Base-by-base conservation (phyloP, 2,888 invertebrate genomes). In the Cremastinae sp. region DNA sequence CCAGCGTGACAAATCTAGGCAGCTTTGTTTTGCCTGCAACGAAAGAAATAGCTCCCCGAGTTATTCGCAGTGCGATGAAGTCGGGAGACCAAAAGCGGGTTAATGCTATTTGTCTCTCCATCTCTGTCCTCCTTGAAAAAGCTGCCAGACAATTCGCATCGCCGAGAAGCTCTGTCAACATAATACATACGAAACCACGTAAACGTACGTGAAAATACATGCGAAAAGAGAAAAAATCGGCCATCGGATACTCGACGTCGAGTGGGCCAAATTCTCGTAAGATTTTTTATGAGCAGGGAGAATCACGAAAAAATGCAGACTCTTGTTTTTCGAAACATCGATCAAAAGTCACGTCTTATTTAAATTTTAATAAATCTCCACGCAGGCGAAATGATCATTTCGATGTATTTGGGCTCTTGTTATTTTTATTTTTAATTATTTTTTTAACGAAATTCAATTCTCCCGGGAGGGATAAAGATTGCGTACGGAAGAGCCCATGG, bases 61-160 rank as follows among this genome's bases (percentile, higher is more conserved):
- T 12, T 28, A 28, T 28, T 41, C 47, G 59, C 12, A 53, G 53
- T 45, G 49, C 59, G 69, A 62, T 49, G 65, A 79, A 76, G 73
- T 64, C 53, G 47, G 59, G 49, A 73, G 64, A 69, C 65, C 69
- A 58, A 75, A 75, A 75, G 58, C 53, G 73, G 77, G 76, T 81
- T 83, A 83, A 82, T 81, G 81, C 79, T 81, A 78, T 83, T 82
- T 83, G 77, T 78, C 79, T 80, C 79, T 73, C 39, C 12, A 39
- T 61, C 61, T 71, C 51, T 62, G 51, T 47, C 28, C 41, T 51
- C 39, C 66, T n/a, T 62, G 70, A 70, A 70, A 75, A 75, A 75
- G 59, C 75, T 55, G 47, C 59, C 53, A 65, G 53, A 70, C 64
- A 70, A 70, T 70, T 65, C 65, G 64, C 14, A 66, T 59, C 39